Evolutionary conservation across 2,888 invertebrate genomes (phyloP).

Genomic region (Temnothorax ravouxi): DNA sequence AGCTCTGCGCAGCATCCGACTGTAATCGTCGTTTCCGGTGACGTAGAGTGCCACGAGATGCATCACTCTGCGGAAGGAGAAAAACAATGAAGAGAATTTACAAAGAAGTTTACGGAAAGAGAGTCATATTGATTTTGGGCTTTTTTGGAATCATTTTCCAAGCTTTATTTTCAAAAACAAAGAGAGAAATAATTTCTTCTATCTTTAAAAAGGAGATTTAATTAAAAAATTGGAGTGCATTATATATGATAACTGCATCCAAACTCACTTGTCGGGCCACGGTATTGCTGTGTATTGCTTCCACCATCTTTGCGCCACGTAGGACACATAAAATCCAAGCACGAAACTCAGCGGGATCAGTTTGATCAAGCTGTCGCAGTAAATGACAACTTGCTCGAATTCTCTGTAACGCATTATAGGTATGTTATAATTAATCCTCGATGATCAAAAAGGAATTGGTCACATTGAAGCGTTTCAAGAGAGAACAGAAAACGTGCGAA

Average conservation of each 20-base stretch:
- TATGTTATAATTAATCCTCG: background rate
- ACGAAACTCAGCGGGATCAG: constrained; percentile 88
- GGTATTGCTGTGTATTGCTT: constrained; percentile 89
- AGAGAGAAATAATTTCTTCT: background rate
- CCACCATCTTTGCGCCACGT: constrained; percentile 89
- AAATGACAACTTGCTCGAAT: constrained; percentile 87
- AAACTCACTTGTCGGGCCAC: constrained; percentile 88
- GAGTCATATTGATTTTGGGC: background rate
- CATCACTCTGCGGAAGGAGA: constrained; percentile 86
- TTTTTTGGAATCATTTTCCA: background rate
- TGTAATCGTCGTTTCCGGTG: constrained; percentile 88
- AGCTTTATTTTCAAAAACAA: background rate
- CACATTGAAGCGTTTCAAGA: background rate
- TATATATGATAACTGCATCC: background rate
- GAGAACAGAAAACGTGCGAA: background rate
- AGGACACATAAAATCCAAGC: constrained; percentile 89
- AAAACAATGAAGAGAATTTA: constrained; percentile 6
- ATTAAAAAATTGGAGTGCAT: background rate
- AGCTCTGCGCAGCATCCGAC: constrained; percentile 88
- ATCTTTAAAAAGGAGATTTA: background rate
- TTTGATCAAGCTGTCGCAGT: constrained; percentile 88
- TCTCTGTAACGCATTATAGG: constrained; percentile 83
- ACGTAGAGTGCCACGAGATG: constrained; percentile 88
- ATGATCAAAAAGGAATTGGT: background rate
- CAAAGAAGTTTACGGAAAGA: background rate